Conservation (phyloP, 2,113 vertebrate genomes). For the Lophura nycthemera region DNA sequence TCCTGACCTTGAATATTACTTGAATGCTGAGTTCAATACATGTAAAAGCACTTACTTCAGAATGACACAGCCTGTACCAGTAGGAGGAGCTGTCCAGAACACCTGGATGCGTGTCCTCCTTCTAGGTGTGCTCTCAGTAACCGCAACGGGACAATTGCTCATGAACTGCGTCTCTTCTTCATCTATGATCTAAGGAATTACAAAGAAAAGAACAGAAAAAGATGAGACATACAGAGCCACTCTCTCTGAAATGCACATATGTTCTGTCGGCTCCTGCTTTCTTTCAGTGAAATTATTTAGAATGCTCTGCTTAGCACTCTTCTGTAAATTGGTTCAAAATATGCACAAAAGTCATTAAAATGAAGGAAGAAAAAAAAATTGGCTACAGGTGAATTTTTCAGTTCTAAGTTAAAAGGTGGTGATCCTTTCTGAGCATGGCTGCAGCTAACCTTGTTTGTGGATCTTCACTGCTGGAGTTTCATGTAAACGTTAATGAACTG, state of each 20-base stretch:
- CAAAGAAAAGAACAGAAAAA: background rate
- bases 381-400: background rate
- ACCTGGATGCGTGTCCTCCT: constrained; percentile 94
- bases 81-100: constrained; percentile 93
- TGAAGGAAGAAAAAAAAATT: background rate
- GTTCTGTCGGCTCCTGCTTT: background rate
- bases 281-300: background rate
- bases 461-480: background rate
- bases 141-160: constrained; percentile 95
- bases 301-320: background rate
- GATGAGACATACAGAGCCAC: background rate
- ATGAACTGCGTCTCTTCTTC: constrained; percentile 98
- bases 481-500: background rate
- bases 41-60: constrained; percentile 88
- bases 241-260: fast-evolving
- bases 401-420: background rate
- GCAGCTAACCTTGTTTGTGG: background rate
- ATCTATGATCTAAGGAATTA: constrained; percentile 89
- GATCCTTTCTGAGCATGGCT: background rate
- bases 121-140: constrained; percentile 95
- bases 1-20: background rate
- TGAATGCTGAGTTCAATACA: background rate
- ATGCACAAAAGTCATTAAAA: background rate
- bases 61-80: constrained; percentile 89
- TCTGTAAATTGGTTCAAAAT: background rate